phyloP scores from a whole-genome alignment of 2,888 invertebrate species.

The Platycnemis pennipes region DNA sequence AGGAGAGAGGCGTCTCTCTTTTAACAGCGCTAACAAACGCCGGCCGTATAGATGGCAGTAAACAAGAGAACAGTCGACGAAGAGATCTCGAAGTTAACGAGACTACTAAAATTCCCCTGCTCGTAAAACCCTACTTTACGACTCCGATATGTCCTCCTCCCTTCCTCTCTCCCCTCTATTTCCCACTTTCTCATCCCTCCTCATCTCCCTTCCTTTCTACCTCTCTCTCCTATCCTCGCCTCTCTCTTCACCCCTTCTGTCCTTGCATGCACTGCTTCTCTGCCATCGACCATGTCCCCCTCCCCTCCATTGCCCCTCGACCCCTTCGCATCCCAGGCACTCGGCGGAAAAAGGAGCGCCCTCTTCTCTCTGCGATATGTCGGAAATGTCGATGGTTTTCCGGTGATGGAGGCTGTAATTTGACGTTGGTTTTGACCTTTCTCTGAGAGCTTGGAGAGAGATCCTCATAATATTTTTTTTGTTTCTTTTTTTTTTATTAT shows the following conservation, averaged over 20 bases:
- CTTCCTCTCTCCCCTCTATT: not conserved
- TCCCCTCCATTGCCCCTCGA: not conserved
- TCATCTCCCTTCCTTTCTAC: not conserved
- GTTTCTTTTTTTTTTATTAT: not conserved
- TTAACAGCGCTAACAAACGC: conserved; percentile 64
- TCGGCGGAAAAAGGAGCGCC: not conserved
- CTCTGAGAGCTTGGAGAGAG: not conserved
- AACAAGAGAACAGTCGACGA: conserved; percentile 34
- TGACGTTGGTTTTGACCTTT: conserved; percentile 7
- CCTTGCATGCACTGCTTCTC: not conserved
- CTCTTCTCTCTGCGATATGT: not conserved
- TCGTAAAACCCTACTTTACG: conserved; percentile 59
- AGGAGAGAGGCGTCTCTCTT: not conserved
- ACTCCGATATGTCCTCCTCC: conserved; percentile 35
- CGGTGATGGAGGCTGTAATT: conserved; percentile 11
- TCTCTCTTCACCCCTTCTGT: not conserved
- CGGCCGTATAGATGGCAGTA: conserved; percentile 50
- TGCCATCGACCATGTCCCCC: not conserved
- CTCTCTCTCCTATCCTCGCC: not conserved
- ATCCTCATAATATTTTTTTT: not conserved
- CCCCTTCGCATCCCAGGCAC: not conserved
- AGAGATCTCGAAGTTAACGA: conserved; percentile 65
- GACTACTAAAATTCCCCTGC: conserved; percentile 64
- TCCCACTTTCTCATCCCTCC: no score
- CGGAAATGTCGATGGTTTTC: conserved; percentile 23